Conservation (phyloP, 1,140 invertebrate species). For the Araneus ventricosus region DNA sequence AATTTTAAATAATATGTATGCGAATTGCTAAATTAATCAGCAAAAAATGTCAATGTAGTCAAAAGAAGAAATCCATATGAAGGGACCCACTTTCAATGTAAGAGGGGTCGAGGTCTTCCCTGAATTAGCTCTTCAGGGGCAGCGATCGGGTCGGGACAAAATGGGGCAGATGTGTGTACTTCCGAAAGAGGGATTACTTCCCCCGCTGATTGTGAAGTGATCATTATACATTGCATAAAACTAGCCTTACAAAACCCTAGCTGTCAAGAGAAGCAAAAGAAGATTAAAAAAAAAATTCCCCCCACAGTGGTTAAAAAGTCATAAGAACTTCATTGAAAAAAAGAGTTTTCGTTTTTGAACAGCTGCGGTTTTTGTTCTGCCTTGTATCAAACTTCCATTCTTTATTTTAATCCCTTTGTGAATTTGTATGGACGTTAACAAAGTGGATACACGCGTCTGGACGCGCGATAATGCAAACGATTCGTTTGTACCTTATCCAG, state of each 20-base stretch:
- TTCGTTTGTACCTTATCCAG: neutral
- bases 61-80: neutral
- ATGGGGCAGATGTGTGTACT: slow-evolving; percentile 46
- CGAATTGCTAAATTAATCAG: too few relatives aligned
- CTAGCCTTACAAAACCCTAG: slow-evolving; percentile 53
- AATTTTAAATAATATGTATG: too few relatives aligned
- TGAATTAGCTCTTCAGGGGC: neutral
- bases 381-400: slow-evolving; percentile 12
- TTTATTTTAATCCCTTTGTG: slow-evolving; percentile 15
- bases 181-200: neutral
- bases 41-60: neutral
- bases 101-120: neutral
- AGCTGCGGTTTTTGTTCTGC: slow-evolving; percentile 11
- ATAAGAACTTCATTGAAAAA: slow-evolving; percentile 55
- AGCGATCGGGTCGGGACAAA: neutral
- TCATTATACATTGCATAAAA: slow-evolving; percentile 68
- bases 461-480: neutral
- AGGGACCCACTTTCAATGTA: neutral
- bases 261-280: slow-evolving; percentile 9
- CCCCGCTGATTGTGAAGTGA: slow-evolving; percentile 7
- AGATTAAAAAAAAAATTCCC: neutral
- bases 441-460: slow-evolving; percentile 42
- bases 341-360: neutral
- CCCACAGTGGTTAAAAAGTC: slow-evolving; percentile 32
- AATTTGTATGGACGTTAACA: slow-evolving; percentile 31